Conservation (phyloP, 2,888 invertebrate genomes). For the Iselma pallidipennis region DNA sequence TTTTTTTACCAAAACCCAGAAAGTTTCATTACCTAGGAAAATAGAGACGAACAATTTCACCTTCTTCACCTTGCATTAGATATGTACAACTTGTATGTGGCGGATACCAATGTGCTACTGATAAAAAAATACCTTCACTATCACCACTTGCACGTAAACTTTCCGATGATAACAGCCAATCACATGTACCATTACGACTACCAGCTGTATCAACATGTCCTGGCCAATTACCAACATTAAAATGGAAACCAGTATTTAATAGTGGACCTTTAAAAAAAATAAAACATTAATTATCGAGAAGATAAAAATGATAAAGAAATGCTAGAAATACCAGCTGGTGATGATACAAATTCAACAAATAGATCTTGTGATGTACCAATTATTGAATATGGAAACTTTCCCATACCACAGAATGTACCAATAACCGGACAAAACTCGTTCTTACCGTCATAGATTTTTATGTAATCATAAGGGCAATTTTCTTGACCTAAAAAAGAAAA, state of each 20-base stretch:
- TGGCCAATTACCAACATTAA: slow-evolving; percentile 94
- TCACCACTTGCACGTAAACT: slow-evolving; percentile 77
- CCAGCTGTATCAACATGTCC: slow-evolving; percentile 90
- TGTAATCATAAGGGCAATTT: slow-evolving; percentile 89
- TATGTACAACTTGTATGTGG: slow-evolving; percentile 92
- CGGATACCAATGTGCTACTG: slow-evolving; percentile 93
- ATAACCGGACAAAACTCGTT: slow-evolving; percentile 86
- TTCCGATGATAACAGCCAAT: slow-evolving; percentile 85
- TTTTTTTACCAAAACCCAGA: no score
- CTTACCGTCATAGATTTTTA: slow-evolving; percentile 87
- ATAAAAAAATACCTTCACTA: slow-evolving; percentile 86
- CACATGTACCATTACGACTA: slow-evolving; percentile 82
- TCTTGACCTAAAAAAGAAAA: slow-evolving; percentile 65
- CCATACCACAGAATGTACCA: slow-evolving; percentile 91
- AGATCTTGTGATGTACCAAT: slow-evolving; percentile 89
- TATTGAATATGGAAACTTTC: slow-evolving; percentile 91
- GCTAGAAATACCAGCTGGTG: slow-evolving; percentile 70
- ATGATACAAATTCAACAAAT: slow-evolving; percentile 87
- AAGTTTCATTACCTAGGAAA: slow-evolving; percentile 85
- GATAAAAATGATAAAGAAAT: neutral
- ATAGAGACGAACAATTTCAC: slow-evolving; percentile 86
- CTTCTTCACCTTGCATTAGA: slow-evolving; percentile 81
- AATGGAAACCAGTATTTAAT: slow-evolving; percentile 91
- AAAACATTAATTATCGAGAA: slow-evolving; percentile 8
- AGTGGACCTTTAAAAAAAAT: slow-evolving; percentile 64